phyloP scores from a whole-genome alignment of 2,888 invertebrate species.

The Lycaena phlaeas region DNA sequence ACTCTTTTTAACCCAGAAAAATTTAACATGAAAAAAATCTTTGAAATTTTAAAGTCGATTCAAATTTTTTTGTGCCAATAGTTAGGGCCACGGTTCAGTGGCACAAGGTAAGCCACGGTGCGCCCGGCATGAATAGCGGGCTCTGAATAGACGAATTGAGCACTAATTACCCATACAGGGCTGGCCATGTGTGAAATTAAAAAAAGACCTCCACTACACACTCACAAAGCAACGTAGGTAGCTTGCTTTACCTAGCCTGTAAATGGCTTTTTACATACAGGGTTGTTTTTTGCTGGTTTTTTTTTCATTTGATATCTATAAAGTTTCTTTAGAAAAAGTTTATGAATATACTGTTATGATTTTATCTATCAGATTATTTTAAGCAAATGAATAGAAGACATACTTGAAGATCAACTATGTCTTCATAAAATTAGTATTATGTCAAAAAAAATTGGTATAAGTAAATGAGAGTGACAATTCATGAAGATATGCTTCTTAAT shows the following conservation, averaged over 20 bases:
- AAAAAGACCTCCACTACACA: conserved; percentile 38
- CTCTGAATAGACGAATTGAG: conserved; percentile 62
- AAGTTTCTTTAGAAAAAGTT: no score
- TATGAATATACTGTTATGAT: no score
- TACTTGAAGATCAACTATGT: no score
- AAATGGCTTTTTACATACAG: neutral
- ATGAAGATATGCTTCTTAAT: no score
- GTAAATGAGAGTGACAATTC: no score
- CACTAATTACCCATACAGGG: conserved; percentile 65
- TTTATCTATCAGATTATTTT: no score
- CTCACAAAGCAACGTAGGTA: conserved; percentile 12
- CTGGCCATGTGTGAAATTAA: conserved; percentile 63
- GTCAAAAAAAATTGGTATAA: no score
- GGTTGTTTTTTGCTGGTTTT: neutral
- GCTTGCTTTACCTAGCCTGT: neutral
- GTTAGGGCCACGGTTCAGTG: conserved; percentile 16
- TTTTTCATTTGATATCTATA: neutral
- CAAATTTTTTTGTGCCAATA: conserved; percentile 15
- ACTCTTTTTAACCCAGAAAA: neutral
- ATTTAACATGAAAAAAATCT: neutral
- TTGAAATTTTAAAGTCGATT: neutral
- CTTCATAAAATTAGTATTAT: no score
- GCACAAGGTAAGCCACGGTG: conserved; percentile 13
- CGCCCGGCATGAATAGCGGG: conserved; percentile 38
- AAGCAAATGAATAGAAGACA: no score